Conservation (phyloP, 2,888 invertebrate genomes). For the Agrilus biguttatus region DNA sequence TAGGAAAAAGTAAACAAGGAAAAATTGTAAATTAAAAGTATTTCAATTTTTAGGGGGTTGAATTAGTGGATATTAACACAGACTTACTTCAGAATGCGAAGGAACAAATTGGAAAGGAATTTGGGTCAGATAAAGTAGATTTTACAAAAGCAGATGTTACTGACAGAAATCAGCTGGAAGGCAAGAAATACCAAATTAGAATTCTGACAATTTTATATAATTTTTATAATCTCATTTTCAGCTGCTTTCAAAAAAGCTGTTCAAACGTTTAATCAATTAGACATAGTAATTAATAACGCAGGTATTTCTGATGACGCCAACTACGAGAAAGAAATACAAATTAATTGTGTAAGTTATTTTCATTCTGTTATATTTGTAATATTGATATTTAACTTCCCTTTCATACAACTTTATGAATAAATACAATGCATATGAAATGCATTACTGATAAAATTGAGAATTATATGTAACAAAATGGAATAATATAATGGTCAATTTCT, state of each 20-base stretch:
- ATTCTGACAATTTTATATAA: neutral
- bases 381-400: too few relatives aligned
- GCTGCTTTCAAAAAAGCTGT: neutral
- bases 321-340: slow-evolving; percentile 1
- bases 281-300: slow-evolving; percentile 34
- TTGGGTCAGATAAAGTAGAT: slow-evolving; percentile 31
- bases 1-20: neutral
- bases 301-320: slow-evolving; percentile 15
- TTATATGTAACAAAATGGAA: too few relatives aligned
- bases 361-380: too few relatives aligned
- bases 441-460: too few relatives aligned
- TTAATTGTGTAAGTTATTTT: slow-evolving; percentile 10
- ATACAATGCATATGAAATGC: too few relatives aligned
- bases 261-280: slow-evolving; percentile 10
- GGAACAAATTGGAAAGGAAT: slow-evolving; percentile 29
- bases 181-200: slow-evolving; percentile 10
- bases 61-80: slow-evolving; percentile 27
- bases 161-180: slow-evolving; percentile 28
- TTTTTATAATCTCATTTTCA: neutral
- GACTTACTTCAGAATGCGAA: slow-evolving; percentile 29
- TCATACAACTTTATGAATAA: too few relatives aligned
- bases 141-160: slow-evolving; percentile 40
- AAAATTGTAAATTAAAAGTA: neutral
- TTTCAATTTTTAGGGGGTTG: slow-evolving; percentile 14
- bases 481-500: too few relatives aligned